These are phyloP conservation scores for Gobius niger DNA, from an alignment of 2,113 vertebrate species.

Conservation along the genomic window DNA sequence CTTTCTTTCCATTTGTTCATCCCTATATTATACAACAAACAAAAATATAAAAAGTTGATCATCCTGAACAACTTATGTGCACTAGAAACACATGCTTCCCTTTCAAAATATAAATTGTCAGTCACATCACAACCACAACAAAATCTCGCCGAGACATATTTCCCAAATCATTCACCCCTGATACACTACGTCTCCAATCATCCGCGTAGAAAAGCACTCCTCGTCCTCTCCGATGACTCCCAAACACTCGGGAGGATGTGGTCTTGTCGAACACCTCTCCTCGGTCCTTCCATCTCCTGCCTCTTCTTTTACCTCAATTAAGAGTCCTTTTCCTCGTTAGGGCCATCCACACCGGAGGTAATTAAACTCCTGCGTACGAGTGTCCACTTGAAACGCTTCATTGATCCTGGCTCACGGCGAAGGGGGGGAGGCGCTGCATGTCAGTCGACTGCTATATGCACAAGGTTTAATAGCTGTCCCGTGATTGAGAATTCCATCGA, in stretches of 20 bases:
- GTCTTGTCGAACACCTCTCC: conserved; percentile 29
- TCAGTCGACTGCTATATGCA: conserved; percentile 49
- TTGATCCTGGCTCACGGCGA: conserved; percentile 41
- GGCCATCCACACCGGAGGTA: conserved; percentile 56
- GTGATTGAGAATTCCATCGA: conserved; percentile 52
- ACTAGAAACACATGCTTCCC: too few species aligned
- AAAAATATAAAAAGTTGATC: too few species aligned
- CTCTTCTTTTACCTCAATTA: conserved; percentile 41
- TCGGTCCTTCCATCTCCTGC: conserved; percentile 35
- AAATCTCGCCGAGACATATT: too few species aligned
- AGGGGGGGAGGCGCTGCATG: conserved; percentile 7
- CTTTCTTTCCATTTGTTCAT: too few species aligned
- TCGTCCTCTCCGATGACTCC: not conserved
- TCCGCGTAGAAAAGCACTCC: conserved; percentile 34
- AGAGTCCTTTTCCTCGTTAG: conserved; percentile 52
- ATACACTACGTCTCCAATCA: not conserved
- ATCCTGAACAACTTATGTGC: too few species aligned
- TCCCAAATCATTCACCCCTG: too few species aligned
- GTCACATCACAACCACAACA: too few species aligned
- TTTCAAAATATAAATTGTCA: too few species aligned
- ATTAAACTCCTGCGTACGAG: conserved; percentile 59
- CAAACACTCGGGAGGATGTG: conserved; percentile 33
- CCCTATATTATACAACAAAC: too few species aligned
- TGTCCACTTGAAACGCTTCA: conserved; percentile 49
- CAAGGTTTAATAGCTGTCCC: conserved; percentile 47